Evolutionary conservation across 2,797 vertebrate genomes (phyloP), one percentile per base, ranked within the genome.

Genomic region (Lacerta bilineata): DNA sequence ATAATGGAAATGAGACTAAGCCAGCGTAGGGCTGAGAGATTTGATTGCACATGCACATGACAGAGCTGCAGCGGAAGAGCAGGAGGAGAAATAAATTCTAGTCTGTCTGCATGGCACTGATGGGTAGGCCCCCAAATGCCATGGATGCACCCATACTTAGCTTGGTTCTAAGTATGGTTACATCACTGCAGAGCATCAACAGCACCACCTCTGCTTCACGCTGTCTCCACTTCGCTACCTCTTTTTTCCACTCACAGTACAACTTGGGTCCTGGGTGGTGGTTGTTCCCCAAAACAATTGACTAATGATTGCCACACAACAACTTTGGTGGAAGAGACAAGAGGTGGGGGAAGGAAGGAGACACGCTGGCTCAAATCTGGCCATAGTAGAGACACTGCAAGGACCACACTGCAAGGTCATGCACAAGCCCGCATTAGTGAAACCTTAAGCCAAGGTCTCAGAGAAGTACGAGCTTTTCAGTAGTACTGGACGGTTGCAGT

Each of bases 51-150:
- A 39, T 41, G 36, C 25, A 43, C 33, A 39, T 41, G 36, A 3
- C 8, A 68, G 27, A 64, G 66, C 15, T 27, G 11, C 59, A 29
- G 20, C 17, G 13, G 72, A 66, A 39, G n/a, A 55, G n/a, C 79
- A 66, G 5, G n/a, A 55, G 1, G 27, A 83, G 50, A 61, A 55
- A 39, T 83, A 27, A 33, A n/a, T 76, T 68, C 61, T 76, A 29
- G 43, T 8, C 87, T 91, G 87, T 80, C 86, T 90, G 41, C 33
- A 36, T 85, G 83, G 43, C 66, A 76, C 33, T 72, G 39, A 41
- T 59, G 7, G 25, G 50, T 85, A 36, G 11, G 1, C 7, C 23
- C 15, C 9, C 33, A 23, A 69, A 29, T 18, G 13, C 55, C 10
- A 90, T 18, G 46, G 64, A 8, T 71, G 66, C 13, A 29, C 29